A percentile compares a stretch with the other conserved stretches of the same genome.
Evolutionary conservation across 2,113 vertebrate genomes (phyloP).

Genomic region (Gyps fulvus): DNA sequence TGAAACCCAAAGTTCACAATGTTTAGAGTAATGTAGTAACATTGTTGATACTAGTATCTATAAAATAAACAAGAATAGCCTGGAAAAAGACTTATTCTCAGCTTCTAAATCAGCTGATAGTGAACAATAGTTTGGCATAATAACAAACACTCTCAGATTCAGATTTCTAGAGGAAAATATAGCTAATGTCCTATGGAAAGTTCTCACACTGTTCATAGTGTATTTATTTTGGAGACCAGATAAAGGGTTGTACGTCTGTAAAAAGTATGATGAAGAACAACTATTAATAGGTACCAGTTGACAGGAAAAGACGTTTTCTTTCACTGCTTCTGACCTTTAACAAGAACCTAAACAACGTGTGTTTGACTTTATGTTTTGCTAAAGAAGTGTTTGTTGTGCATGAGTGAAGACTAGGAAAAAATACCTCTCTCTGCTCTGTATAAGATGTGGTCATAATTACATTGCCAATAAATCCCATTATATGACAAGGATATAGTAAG

Average conservation of each 20-base stretch:
- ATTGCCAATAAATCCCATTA: background rate
- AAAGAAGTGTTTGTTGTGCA: background rate
- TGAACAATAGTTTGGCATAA: background rate
- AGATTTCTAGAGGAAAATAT: conserved; percentile 6
- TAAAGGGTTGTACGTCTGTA: background rate
- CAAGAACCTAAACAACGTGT: background rate
- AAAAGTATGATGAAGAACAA: background rate
- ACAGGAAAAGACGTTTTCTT: background rate
- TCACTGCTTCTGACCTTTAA: conserved; percentile 18
- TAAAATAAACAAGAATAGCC: background rate
- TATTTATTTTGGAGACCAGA: background rate
- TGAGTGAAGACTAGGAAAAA: background rate
- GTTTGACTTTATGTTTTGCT: background rate
- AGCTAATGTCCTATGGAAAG: background rate
- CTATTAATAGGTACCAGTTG: background rate
- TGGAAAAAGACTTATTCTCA: background rate
- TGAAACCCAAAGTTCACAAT: background rate
- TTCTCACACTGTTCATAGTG: background rate
- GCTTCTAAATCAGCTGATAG: background rate
- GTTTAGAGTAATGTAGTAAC: background rate
- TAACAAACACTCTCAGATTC: background rate
- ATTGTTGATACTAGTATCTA: background rate
- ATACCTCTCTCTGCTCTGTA: background rate
- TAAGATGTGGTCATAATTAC: background rate
- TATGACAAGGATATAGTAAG: background rate